Percentiles rank a stretch among this genome's conserved stretches.
Evolutionary conservation across 2,113 vertebrate genomes (phyloP).

Genomic region (Progne subis): DNA sequence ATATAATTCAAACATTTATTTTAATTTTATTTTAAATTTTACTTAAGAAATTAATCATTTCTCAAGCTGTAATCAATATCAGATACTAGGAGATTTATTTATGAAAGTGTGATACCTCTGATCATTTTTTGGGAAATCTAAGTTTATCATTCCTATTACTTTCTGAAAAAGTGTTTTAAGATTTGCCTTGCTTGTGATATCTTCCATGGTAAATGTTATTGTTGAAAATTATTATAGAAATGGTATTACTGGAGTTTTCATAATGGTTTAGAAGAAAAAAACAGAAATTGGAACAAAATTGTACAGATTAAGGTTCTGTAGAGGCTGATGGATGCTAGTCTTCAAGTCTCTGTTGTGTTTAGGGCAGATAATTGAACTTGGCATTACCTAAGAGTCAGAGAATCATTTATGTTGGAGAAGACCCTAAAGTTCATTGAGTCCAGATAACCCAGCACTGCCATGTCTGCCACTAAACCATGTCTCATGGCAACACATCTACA

Average conservation of each 20-base stretch:
- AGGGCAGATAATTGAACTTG: neutral
- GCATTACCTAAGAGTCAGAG: neutral
- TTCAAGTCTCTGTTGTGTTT: neutral
- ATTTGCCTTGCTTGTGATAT: neutral
- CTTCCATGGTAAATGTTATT: neutral
- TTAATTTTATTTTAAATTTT: neutral
- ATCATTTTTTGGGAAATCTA: neutral
- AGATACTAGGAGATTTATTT: neutral
- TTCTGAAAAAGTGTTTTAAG: neutral
- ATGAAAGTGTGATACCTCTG: neutral
- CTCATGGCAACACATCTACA: fast-evolving
- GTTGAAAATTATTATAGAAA: neutral
- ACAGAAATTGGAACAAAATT: neutral
- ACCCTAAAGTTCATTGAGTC: neutral
- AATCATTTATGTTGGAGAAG: neutral
- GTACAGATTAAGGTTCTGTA: neutral
- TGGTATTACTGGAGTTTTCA: neutral
- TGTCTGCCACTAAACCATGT: neutral
- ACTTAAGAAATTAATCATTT: neutral
- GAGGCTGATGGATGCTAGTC: neutral
- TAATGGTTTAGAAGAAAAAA: neutral
- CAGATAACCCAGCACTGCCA: neutral
- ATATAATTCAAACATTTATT: neutral
- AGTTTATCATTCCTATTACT: neutral
- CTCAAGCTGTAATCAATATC: neutral